Conservation (phyloP, 2,888 invertebrate genomes). For the Kryphioiulus occultus region DNA sequence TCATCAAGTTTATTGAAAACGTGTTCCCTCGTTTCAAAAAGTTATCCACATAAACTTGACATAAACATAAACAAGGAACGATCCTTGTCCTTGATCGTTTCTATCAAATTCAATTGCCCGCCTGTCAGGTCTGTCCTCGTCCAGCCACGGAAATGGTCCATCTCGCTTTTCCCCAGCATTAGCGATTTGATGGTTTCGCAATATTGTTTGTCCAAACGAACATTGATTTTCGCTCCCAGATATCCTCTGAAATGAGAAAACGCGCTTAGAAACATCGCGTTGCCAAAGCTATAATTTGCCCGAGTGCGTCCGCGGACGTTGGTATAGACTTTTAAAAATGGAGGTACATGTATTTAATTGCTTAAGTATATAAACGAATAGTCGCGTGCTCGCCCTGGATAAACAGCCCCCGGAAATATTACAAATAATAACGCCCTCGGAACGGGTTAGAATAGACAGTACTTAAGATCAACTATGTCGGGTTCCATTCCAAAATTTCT, state of each 20-base stretch:
- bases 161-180: not conserved
- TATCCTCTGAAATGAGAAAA: not conserved
- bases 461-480: not conserved
- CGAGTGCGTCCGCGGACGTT: not conserved
- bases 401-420: not conserved
- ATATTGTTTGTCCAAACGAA: constrained; percentile 6
- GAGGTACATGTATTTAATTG: not conserved
- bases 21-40: not conserved
- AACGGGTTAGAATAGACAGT: not conserved
- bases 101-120: not conserved
- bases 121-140: not conserved
- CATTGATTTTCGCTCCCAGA: constrained; percentile 11
- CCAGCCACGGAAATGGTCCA: not conserved
- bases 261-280: not conserved
- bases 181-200: not conserved
- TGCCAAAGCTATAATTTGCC: constrained; percentile 2
- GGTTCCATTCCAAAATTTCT: not conserved
- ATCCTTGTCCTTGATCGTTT: not conserved
- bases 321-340: not conserved
- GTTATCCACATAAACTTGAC: no score
- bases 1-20: no score
- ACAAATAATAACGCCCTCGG: not conserved
- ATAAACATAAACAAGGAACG: not conserved
- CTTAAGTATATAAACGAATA: constrained; percentile 11
- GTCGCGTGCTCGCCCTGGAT: not conserved